Conservation (phyloP, 2,888 invertebrate genomes). For the Drosophila acutilabella region DNA sequence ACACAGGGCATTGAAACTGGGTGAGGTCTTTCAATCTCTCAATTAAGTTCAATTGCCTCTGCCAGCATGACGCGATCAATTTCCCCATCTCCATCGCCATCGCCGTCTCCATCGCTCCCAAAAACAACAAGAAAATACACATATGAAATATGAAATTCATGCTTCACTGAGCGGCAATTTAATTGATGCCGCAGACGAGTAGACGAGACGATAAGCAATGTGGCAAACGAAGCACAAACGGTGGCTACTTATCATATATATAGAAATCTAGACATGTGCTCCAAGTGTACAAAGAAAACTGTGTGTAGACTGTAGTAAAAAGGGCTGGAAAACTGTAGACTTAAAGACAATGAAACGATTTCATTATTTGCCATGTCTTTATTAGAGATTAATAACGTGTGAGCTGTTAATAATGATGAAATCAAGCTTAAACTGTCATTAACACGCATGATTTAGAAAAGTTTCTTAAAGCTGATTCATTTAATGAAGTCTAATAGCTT, state of each 20-base stretch:
- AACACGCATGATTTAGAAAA: background rate
- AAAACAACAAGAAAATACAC: background rate
- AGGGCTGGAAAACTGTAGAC: background rate
- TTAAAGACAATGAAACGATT: constrained; percentile 5
- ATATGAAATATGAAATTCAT: constrained; percentile 63
- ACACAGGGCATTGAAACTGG: constrained; percentile 13
- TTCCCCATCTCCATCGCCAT: constrained; percentile 7
- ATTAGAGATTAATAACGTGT: background rate
- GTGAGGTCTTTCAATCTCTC: constrained; percentile 54
- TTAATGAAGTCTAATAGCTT: no score
- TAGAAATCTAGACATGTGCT: constrained; percentile 48
- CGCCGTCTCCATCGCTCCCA: background rate
- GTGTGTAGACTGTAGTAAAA: background rate
- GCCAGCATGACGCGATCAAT: constrained; percentile 45
- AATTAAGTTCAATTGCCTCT: constrained; percentile 74
- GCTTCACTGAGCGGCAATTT: constrained; percentile 60
- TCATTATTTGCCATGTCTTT: background rate
- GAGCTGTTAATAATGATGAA: background rate
- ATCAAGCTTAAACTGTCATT: constrained; percentile 3
- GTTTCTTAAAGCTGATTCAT: no score
- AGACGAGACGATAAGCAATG: constrained; percentile 39
- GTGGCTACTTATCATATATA: constrained; percentile 33
- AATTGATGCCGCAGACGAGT: constrained; percentile 67
- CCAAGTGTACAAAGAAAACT: background rate
- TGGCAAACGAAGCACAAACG: constrained; percentile 3